Conservation (phyloP, 1,140 invertebrate species). For the Caligus rogercresseyi region DNA sequence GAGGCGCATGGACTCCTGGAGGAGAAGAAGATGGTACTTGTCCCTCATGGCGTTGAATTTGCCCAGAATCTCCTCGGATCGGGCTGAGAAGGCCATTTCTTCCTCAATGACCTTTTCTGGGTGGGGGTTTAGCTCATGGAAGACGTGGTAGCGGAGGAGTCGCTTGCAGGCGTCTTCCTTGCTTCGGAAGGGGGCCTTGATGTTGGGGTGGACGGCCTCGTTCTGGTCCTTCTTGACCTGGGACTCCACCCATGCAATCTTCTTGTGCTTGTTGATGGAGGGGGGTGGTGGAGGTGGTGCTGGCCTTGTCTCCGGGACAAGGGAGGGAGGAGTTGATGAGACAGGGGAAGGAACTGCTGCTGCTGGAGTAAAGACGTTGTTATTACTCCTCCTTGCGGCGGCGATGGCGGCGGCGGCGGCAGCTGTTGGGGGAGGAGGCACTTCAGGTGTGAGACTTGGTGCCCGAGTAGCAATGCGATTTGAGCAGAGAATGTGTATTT, state of each 20-base stretch:
- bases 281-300: neutral
- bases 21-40: constrained; percentile 55
- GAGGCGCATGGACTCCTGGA: constrained; percentile 48
- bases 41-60: constrained; percentile 54
- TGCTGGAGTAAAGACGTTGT: neutral
- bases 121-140: constrained; percentile 45
- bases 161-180: constrained; percentile 57
- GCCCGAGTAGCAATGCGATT: neutral
- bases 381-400: too few relatives aligned
- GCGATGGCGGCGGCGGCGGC: neutral
- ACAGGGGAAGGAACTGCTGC: neutral
- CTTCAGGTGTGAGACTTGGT: neutral
- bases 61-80: constrained; percentile 48
- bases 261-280: neutral
- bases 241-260: constrained; percentile 40
- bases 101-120: constrained; percentile 49
- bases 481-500: constrained; percentile 6
- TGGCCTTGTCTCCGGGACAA: neutral
- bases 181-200: constrained; percentile 49
- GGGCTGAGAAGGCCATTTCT: constrained; percentile 53
- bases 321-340: neutral
- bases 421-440: neutral
- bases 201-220: constrained; percentile 53
- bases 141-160: constrained; percentile 61
- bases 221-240: constrained; percentile 58